A percentile compares a stretch with the other conserved stretches of the same genome.
Conservation (phyloP, 1,140 invertebrate genomes). For the Papilio aristodemus region DNA sequence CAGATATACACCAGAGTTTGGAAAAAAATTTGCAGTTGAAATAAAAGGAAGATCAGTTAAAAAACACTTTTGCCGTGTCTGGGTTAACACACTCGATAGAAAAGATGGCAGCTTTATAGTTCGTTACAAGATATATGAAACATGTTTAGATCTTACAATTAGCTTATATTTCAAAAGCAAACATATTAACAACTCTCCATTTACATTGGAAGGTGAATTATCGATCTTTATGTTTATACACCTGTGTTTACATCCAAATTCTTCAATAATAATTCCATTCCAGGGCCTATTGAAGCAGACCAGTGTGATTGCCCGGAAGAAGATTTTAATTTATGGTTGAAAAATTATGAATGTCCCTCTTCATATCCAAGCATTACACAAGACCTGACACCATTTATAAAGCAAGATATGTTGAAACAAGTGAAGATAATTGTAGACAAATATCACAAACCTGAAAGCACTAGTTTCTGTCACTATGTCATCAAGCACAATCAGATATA, state of each 20-base stretch:
- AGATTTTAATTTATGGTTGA: conserved; percentile 84
- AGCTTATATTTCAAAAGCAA: conserved; percentile 85
- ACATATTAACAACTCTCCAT: conserved; percentile 86
- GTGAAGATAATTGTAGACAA: conserved; percentile 82
- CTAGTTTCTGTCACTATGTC: conserved; percentile 95
- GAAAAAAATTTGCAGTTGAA: conserved; percentile 73
- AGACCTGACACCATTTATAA: conserved; percentile 87
- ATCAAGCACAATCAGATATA: conserved; percentile 93
- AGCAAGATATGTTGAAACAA: conserved; percentile 87
- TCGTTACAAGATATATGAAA: conserved; percentile 90
- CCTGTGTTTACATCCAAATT: conserved; percentile 18
- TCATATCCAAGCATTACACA: conserved; percentile 86
- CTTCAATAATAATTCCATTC: conserved; percentile 47
- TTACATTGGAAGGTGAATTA: conserved; percentile 82
- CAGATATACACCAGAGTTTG: conserved; percentile 57
- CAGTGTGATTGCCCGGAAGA: conserved; percentile 91
- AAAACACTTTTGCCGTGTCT: conserved; percentile 83
- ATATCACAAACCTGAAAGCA: conserved; percentile 87
- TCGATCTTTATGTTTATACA: neutral
- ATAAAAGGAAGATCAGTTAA: conserved; percentile 80
- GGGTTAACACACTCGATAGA: conserved; percentile 89
- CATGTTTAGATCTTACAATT: conserved; percentile 87
- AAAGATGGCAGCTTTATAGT: conserved; percentile 93
- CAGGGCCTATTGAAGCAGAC: conserved; percentile 88
- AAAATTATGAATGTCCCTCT: conserved; percentile 84